Percentiles rank a stretch among this genome's conserved stretches.
These are phyloP conservation scores for Phlogophora meticulosa DNA, from an alignment of 2,888 invertebrate genomes.

Conservation along the genomic window DNA sequence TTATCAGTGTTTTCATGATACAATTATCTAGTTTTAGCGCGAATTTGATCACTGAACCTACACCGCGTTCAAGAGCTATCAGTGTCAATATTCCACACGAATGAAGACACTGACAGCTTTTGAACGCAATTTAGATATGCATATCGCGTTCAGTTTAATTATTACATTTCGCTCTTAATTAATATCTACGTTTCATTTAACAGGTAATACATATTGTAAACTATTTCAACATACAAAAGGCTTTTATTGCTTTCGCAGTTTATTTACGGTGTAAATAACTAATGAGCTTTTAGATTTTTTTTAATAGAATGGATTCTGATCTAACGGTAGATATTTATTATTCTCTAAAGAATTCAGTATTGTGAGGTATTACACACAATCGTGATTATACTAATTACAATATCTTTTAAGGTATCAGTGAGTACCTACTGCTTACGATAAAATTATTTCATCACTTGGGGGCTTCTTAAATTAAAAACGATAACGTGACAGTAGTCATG, in stretches of 20 bases:
- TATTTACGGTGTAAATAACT: constrained; percentile 14
- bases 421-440: not conserved
- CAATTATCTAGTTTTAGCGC: too few species aligned
- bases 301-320: too few species aligned
- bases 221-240: not conserved
- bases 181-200: too few species aligned
- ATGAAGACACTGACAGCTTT: not conserved
- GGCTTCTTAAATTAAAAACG: too few species aligned
- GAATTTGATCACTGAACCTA: too few species aligned
- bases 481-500: not conserved
- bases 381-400: constrained; percentile 17
- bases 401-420: constrained; percentile 5
- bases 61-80: too few species aligned
- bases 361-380: constrained; percentile 18
- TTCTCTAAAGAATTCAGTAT: constrained; percentile 10
- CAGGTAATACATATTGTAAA: too few species aligned
- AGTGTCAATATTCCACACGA: too few species aligned
- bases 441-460: constrained; percentile 11
- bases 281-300: constrained; percentile 6
- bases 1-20: too few species aligned
- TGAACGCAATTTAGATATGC: too few species aligned
- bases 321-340: constrained; percentile 2
- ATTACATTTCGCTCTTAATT: not conserved
- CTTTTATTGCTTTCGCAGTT: not conserved
- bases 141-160: too few species aligned